Conservation (phyloP, 37 sponge, comb jelly and placozoan genomes). For the Amphimedon queenslandica region DNA sequence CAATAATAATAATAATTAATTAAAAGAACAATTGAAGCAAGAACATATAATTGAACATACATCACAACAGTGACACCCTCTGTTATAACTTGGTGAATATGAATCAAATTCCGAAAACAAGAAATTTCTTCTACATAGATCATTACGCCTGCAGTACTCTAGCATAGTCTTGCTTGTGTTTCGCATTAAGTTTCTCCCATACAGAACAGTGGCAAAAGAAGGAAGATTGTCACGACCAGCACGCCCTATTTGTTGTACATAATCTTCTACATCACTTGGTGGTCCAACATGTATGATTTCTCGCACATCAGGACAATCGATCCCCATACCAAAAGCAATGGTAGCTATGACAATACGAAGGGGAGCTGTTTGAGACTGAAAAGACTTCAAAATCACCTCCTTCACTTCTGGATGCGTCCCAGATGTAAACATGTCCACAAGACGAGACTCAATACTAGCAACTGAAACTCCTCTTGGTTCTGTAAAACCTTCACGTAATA, state of each 20-base stretch:
- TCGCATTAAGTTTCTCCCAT: background rate
- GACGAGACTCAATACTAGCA: background rate
- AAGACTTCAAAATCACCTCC: slow-evolving; percentile 5
- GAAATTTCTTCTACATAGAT: slow-evolving; percentile 15
- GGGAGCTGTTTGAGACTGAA: background rate
- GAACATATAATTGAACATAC: background rate
- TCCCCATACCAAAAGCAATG: slow-evolving; percentile 29
- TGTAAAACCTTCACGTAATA: slow-evolving; percentile 9
- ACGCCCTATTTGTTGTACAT: slow-evolving; percentile 20
- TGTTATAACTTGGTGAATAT: background rate
- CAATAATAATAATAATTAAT: no score
- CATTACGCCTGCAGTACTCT: slow-evolving; percentile 6
- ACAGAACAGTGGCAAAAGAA: slow-evolving; percentile 2
- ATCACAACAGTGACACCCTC: slow-evolving; percentile 16
- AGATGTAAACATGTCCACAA: slow-evolving; percentile 24
- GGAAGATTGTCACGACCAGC: slow-evolving; percentile 9
- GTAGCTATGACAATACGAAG: slow-evolving; percentile 25
- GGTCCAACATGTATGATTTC: slow-evolving; percentile 22
- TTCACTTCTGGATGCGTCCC: slow-evolving; percentile 9
- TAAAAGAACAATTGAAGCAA: background rate
- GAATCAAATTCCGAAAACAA: slow-evolving; percentile 13
- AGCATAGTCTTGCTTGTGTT: slow-evolving; percentile 10
- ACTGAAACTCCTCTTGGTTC: slow-evolving; percentile 9
- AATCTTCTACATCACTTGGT: slow-evolving; percentile 7
- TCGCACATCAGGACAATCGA: slow-evolving; percentile 1